These are phyloP conservation scores for Aurelia aurita DNA, from an alignment of 30 jellyfish, hydroid and myxozoan genomes.

Conservation along the genomic window DNA sequence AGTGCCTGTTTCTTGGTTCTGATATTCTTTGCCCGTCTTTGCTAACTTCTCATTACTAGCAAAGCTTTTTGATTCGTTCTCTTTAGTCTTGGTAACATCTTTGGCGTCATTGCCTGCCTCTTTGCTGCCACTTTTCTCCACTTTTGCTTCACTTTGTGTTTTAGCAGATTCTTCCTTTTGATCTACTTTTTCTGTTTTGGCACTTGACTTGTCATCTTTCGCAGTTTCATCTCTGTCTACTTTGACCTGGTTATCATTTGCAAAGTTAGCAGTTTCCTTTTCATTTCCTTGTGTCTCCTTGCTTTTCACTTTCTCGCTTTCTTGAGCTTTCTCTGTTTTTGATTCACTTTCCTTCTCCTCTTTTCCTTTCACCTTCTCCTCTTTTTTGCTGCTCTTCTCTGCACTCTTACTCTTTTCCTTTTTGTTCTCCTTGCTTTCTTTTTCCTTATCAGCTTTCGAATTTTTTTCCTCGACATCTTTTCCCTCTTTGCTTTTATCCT, in stretches of 20 bases:
- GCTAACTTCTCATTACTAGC: too few relatives aligned
- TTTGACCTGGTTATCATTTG: neutral
- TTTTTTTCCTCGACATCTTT: neutral
- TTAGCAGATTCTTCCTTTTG: too few relatives aligned
- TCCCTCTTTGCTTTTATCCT: neutral
- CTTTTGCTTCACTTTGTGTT: too few relatives aligned
- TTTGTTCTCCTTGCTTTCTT: neutral
- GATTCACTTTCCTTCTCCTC: neutral
- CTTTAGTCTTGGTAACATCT: too few relatives aligned
- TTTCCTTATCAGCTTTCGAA: neutral
- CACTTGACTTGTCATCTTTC: neutral
- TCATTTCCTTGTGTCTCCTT: neutral
- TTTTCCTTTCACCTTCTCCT: neutral
- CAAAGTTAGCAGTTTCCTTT: neutral
- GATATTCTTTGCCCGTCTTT: too few relatives aligned
- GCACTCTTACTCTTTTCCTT: neutral
- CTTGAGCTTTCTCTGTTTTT: neutral
- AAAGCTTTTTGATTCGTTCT: neutral
- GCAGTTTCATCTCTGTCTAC: conserved; percentile 1
- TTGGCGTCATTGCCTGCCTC: too few relatives aligned
- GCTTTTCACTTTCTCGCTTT: neutral
- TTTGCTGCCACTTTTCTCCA: too few relatives aligned
- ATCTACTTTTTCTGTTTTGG: neutral
- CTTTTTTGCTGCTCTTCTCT: conserved; percentile 1
- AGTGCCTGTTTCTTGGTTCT: too few relatives aligned